phyloP scores from a whole-genome alignment of 1,140 invertebrate genomes.

The Lepidurus apus region DNA sequence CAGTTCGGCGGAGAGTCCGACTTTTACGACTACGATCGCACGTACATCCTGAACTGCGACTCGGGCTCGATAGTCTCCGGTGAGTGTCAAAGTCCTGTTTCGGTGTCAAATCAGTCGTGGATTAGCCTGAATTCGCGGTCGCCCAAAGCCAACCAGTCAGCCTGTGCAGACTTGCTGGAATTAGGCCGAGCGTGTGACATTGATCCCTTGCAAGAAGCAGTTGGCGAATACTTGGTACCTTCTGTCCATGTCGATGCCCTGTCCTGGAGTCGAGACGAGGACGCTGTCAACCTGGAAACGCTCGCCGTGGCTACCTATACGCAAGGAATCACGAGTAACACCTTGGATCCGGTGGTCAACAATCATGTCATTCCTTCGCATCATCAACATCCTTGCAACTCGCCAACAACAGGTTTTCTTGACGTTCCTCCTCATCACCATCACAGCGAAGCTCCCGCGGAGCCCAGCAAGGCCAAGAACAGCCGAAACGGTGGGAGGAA shows the following conservation, averaged over 20 bases:
- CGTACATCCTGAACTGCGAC: not conserved
- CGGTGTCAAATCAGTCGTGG: constrained; percentile 12
- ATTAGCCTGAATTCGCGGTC: constrained; percentile 1
- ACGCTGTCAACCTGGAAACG: constrained; percentile 1
- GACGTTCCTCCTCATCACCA: not conserved
- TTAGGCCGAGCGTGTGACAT: constrained; percentile 2
- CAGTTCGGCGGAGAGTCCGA: not conserved
- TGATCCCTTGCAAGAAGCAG: not conserved
- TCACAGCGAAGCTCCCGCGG: not conserved
- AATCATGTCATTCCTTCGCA: not conserved
- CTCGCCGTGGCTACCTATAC: not conserved
- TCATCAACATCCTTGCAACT: not conserved
- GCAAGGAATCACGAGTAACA: not conserved
- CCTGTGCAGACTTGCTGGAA: not conserved
- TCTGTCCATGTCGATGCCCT: not conserved
- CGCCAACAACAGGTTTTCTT: not conserved
- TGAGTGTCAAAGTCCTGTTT: not conserved
- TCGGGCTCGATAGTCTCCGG: not conserved
- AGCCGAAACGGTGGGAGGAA: not conserved
- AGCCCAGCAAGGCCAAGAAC: not conserved
- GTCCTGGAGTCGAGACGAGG: not conserved
- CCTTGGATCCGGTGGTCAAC: not conserved
- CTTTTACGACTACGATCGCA: not conserved
- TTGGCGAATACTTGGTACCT: not conserved
- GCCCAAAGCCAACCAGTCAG: not conserved